phyloP scores from a whole-genome alignment of 2,113 vertebrate genomes.

The Tamias sibiricus region DNA sequence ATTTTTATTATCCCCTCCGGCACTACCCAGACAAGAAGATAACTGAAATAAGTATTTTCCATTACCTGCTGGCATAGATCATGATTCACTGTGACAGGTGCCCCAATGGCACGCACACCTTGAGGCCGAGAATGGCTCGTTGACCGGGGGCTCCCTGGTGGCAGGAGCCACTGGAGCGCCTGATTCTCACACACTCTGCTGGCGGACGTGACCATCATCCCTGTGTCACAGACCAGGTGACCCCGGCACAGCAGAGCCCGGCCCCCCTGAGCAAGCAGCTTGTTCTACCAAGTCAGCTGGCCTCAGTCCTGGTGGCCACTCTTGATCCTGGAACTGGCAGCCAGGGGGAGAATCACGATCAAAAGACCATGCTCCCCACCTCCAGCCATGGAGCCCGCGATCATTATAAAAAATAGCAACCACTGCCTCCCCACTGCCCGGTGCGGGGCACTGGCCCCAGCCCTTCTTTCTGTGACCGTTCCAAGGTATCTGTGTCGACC shows the following conservation, averaged over 20 bases:
- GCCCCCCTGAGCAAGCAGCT: fast-evolving
- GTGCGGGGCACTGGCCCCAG: fast-evolving
- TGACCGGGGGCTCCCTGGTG: background rate
- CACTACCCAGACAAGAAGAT: background rate
- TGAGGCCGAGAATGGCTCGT: background rate
- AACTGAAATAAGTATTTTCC: conserved; percentile 27
- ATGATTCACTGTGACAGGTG: background rate
- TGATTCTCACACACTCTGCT: background rate
- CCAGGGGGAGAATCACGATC: fast-evolving
- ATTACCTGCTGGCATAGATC: background rate
- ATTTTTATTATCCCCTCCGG: background rate
- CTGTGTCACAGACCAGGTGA: fast-evolving
- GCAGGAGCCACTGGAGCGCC: background rate
- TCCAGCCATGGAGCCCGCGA: fast-evolving
- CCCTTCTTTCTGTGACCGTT: too few relatives aligned
- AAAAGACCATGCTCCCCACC: fast-evolving
- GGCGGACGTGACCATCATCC: background rate
- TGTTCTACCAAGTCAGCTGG: too few relatives aligned
- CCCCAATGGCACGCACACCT: background rate
- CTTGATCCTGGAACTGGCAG: too few relatives aligned
- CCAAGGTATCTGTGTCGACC: background rate
- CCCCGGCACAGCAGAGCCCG: fast-evolving
- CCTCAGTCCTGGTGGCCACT: background rate
- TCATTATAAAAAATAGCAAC: too few relatives aligned
- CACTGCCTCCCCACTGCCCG: background rate